Percentiles rank a stretch among this genome's conserved stretches.
phyloP scores from a whole-genome alignment of 2,888 invertebrate species.

The Apantesis nais region DNA sequence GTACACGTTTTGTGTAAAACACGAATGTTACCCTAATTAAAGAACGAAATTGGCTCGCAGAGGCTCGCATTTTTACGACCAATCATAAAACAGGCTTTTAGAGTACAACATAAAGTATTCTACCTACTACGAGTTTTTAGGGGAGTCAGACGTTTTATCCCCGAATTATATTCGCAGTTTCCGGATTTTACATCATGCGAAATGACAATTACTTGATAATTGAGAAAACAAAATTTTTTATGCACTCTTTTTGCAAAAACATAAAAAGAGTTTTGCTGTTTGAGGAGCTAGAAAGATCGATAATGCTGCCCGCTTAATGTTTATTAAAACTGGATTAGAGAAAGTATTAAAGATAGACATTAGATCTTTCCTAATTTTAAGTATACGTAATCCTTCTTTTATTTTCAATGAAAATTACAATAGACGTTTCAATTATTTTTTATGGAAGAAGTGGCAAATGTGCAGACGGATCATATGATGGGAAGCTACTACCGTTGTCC shows the following conservation, averaged over 20 bases:
- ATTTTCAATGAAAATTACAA: conserved; percentile 2
- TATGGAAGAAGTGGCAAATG: no score
- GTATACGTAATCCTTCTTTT: background rate
- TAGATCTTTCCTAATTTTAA: background rate
- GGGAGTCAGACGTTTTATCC: conserved; percentile 63
- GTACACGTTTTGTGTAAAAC: conserved; percentile 59
- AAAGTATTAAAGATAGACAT: no score
- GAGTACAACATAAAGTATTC: conserved; percentile 71
- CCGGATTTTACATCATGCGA: conserved; percentile 57
- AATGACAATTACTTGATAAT: conserved; percentile 50
- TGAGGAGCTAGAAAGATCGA: conserved; percentile 11
- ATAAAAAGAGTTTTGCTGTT: conserved; percentile 7
- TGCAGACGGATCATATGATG: no score
- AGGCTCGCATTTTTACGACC: conserved; percentile 74
- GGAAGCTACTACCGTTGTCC: no score
- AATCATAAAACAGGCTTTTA: conserved; percentile 79
- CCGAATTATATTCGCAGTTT: conserved; percentile 66
- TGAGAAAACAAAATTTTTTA: conserved; percentile 27
- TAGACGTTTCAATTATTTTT: no score
- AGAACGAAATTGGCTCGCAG: conserved; percentile 73
- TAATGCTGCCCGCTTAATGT: background rate
- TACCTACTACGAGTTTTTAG: conserved; percentile 67
- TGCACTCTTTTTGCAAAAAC: conserved; percentile 19
- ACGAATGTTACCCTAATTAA: conserved; percentile 76
- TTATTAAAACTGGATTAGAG: no score